A percentile compares a stretch with the other conserved stretches of the same genome.
phyloP scores from a whole-genome alignment of 2,113 vertebrate species.

The Maylandia zebra region DNA sequence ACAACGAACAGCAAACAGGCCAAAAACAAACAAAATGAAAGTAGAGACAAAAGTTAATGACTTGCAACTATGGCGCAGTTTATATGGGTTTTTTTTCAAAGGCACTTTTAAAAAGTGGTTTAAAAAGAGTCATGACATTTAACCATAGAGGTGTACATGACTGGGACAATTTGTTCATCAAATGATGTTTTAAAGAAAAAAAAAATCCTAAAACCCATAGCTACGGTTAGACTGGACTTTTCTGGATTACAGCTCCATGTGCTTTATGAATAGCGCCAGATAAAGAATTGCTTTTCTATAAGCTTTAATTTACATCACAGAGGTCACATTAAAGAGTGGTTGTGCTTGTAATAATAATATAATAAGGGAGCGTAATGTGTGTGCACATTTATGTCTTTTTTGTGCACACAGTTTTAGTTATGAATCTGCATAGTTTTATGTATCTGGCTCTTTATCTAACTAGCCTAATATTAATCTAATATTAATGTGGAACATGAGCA shows the following conservation, averaged over 20 bases:
- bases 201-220: not conserved
- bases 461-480: not conserved
- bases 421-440: not conserved
- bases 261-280: not conserved
- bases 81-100: fast-evolving
- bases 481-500: not conserved
- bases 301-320: not conserved
- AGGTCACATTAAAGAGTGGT: not conserved
- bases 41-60: not conserved
- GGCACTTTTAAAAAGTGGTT: not conserved
- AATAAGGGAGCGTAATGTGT: not conserved
- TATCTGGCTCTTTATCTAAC: not conserved
- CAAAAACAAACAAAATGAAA: not conserved
- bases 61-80: not conserved
- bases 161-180: not conserved
- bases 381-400: not conserved
- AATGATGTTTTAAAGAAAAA: not conserved
- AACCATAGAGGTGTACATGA: not conserved
- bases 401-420: not conserved
- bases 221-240: not conserved
- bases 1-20: not conserved
- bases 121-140: not conserved
- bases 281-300: not conserved
- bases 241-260: not conserved
- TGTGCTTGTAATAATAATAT: not conserved